Evolutionary conservation across 2,797 vertebrate species (phyloP).

Genomic region (Garrulus glandarius): DNA sequence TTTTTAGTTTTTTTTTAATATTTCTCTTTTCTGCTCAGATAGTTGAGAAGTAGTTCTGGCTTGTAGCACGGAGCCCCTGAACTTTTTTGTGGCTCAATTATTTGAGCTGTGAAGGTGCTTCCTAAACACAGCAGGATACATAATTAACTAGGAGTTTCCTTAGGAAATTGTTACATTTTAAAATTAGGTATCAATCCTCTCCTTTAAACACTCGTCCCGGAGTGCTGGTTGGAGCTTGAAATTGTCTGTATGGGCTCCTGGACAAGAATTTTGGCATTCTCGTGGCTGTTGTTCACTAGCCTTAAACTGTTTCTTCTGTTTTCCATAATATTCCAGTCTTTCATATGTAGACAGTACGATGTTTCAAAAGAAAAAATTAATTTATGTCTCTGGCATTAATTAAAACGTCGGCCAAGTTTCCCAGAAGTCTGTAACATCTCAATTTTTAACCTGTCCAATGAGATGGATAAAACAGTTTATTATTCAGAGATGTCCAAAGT

Average conservation of each 20-base stretch:
- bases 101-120: neutral
- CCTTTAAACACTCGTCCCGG: fast-evolving
- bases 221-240: too few relatives aligned
- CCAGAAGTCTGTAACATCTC: neutral
- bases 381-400: neutral
- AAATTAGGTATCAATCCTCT: neutral
- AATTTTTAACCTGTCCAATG: neutral
- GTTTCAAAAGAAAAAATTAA: neutral
- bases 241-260: neutral
- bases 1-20: too few relatives aligned
- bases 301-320: fast-evolving
- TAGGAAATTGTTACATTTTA: neutral
- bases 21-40: fast-evolving
- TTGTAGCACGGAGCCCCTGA: neutral
- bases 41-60: neutral
- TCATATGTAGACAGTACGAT: fast-evolving
- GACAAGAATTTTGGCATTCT: neutral
- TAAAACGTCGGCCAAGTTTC: neutral
- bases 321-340: neutral
- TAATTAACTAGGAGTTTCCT: neutral
- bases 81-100: neutral
- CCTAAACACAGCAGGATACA: neutral
- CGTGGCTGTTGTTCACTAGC: fast-evolving
- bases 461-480: neutral
- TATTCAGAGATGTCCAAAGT: neutral